phyloP scores from a whole-genome alignment of 2,113 vertebrate genomes.

The Craseonycteris thonglongyai region DNA sequence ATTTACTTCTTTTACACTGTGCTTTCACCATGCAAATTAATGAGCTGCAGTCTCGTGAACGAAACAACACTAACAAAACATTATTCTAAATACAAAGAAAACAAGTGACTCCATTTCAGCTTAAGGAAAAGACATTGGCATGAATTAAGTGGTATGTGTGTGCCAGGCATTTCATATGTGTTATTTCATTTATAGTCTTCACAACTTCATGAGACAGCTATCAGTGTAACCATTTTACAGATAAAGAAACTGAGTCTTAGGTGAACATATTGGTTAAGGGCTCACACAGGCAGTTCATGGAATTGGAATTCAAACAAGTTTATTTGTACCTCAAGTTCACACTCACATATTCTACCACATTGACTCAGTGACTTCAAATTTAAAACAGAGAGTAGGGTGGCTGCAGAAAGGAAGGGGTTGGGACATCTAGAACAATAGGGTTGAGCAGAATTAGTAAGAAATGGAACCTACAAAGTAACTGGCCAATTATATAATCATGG shows the following conservation, averaged over 20 bases:
- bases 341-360: background rate
- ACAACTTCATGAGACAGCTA: background rate
- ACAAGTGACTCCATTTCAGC: background rate
- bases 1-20: background rate
- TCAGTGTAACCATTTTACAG: background rate
- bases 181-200: background rate
- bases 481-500: conserved; percentile 10
- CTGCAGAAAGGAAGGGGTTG: background rate
- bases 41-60: background rate
- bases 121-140: background rate
- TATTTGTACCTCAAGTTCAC: background rate
- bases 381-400: background rate
- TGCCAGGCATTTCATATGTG: background rate
- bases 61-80: background rate
- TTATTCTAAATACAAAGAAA: background rate
- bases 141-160: background rate
- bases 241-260: background rate
- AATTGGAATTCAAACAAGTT: background rate
- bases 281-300: background rate
- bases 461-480: background rate
- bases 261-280: background rate
- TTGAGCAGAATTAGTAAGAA: background rate
- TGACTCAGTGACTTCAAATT: background rate
- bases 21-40: background rate
- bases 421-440: background rate